Conservation (phyloP, 2,888 invertebrate genomes). For the Mycalesis mineus region DNA sequence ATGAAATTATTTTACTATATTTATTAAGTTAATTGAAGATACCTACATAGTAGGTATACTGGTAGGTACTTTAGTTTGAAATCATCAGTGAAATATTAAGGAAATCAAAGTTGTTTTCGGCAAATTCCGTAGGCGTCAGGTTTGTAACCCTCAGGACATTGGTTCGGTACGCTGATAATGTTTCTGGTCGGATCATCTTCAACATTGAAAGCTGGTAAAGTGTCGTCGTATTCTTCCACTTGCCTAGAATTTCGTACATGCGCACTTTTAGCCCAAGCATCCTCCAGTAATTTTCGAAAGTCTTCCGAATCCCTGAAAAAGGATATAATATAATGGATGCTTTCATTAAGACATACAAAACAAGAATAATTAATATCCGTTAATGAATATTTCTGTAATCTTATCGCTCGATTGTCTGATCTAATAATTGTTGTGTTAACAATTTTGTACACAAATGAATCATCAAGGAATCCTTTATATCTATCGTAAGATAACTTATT, state of each 20-base stretch:
- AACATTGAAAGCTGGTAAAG: background rate
- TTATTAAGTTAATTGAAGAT: background rate
- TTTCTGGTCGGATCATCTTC: slow-evolving; percentile 11
- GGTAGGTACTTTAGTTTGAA: background rate
- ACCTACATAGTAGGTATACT: background rate
- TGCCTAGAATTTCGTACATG: background rate
- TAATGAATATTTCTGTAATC: background rate
- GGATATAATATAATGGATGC: background rate
- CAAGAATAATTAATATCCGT: background rate
- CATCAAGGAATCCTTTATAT: background rate
- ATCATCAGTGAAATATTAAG: background rate
- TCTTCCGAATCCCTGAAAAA: slow-evolving; percentile 17
- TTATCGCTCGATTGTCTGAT: background rate
- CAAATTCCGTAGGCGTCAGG: slow-evolving; percentile 54
- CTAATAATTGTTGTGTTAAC: background rate
- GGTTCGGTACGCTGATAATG: slow-evolving; percentile 39
- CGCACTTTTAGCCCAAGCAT: background rate
- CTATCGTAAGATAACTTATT: no score
- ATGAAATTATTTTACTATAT: no score
- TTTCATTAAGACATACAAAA: background rate
- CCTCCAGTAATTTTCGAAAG: slow-evolving; percentile 13
- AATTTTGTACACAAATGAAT: background rate
- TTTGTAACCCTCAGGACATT: slow-evolving; percentile 53
- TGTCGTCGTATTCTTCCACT: background rate
- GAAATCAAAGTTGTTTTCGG: slow-evolving; percentile 30